Evolutionary conservation across 2,113 vertebrate genomes (phyloP), one percentile per base, ranked within the genome.

Genomic region (Corythornis cristatus): DNA sequence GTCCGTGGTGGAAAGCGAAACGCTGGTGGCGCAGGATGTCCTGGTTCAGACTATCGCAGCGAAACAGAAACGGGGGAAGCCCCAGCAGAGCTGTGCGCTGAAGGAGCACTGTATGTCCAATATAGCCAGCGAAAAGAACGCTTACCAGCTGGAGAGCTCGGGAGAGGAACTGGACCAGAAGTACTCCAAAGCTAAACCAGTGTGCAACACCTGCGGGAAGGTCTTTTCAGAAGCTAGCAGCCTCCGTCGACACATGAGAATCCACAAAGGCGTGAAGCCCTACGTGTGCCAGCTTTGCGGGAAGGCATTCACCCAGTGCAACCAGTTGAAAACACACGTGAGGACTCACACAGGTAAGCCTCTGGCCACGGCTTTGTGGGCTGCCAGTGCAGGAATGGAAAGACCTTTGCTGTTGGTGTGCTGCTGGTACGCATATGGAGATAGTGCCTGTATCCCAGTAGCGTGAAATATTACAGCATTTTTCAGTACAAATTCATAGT

Each of bases 261-360:
- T 99, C 96, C 99, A 99, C 97, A 99, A 99, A 84, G 99, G 99
- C 7, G 98, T 99, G 86, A 99, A 99, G 66, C 99, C 99, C 0
- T 99, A 99, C 1, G 97, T 98, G 93, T 99, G 99, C 95, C 98
- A 99, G 96, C 98, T 99, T 56, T 99, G 99, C 87, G 98, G 98
- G 62, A 99, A 99, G 74, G 99, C 98, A 2, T 99, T 99, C 98
- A 98, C 99, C 15, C 99, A 99, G 87, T 99, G 99, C 40, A 99
- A 99, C 40, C 99, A 99, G 97, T 97, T 99, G 96, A 99, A 99
- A 96, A 99, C 99, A 1, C 99, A 99, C 89, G 98, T 99, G 95
- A 98, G 99, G 92, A 99, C 99, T 45, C 99, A 99, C 97, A 99
- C 99, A 98, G 99, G 99, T 99, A 97, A 98, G 97, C 83, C 7